Evolutionary conservation across 1,140 invertebrate species (phyloP).

Genomic region (Euwallacea fornicatus): DNA sequence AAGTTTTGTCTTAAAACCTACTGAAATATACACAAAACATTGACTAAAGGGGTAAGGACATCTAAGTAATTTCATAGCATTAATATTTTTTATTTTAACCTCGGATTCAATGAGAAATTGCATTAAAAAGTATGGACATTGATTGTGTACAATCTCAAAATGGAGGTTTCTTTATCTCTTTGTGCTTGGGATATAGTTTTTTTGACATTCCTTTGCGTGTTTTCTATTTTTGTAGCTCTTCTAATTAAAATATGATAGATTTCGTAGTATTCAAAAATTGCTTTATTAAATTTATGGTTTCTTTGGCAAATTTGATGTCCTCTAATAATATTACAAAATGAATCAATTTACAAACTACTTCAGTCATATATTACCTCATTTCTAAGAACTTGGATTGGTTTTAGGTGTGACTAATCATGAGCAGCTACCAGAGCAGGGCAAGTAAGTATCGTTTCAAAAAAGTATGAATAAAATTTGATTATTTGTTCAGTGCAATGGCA

Average conservation of each 20-base stretch:
- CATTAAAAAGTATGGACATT: constrained; percentile 4
- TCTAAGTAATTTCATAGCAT: too few relatives aligned
- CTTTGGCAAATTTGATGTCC: neutral
- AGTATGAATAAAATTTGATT: neutral
- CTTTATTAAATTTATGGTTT: neutral
- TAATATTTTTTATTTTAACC: too few relatives aligned
- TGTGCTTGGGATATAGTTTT: constrained; percentile 41
- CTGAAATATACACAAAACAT: too few relatives aligned
- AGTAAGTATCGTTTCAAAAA: constrained; percentile 61
- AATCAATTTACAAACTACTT: neutral
- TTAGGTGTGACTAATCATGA: constrained; percentile 54
- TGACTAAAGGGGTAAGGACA: too few relatives aligned
- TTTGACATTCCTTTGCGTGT: constrained; percentile 8
- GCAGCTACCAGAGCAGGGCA: constrained; percentile 80
- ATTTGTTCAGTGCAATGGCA: neutral
- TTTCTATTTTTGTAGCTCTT: constrained; percentile 19
- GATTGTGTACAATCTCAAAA: constrained; percentile 42
- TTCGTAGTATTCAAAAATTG: constrained; percentile 5
- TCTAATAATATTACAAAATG: neutral
- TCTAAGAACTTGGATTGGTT: constrained; percentile 34
- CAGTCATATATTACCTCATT: constrained; percentile 8
- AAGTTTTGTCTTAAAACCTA: too few relatives aligned
- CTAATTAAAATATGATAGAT: constrained; percentile 11
- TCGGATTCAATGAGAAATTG: too few relatives aligned
- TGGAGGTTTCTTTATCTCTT: constrained; percentile 46